phyloP scores from a whole-genome alignment of 2,113 vertebrate species.

The Entelurus aequoreus region DNA sequence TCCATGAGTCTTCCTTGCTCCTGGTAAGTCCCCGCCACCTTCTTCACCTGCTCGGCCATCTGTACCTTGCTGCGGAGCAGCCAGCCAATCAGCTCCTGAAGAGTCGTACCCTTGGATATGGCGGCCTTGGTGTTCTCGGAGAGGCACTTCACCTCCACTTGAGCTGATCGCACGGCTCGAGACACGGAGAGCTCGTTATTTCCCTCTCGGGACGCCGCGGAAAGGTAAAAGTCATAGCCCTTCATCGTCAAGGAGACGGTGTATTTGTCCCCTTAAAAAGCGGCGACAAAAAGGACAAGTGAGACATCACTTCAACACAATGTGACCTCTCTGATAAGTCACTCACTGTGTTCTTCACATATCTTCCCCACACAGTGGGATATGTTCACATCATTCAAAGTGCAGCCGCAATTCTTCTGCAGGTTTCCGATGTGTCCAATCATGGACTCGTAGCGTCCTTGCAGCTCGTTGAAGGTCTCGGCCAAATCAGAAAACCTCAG shows the following conservation, averaged over 20 bases:
- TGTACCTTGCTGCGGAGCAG: constrained; percentile 53
- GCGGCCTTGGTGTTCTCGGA: constrained; percentile 55
- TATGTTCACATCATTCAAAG: constrained; percentile 36
- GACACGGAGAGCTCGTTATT: constrained; percentile 32
- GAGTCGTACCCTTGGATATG: constrained; percentile 39
- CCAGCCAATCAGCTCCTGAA: constrained; percentile 53
- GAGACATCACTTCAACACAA: neutral
- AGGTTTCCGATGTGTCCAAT: constrained; percentile 39
- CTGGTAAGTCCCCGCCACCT: constrained; percentile 41
- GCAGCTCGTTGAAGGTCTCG: constrained; percentile 67
- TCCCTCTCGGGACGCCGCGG: constrained; percentile 20
- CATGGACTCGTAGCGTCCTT: constrained; percentile 58
- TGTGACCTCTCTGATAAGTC: neutral
- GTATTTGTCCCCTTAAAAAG: constrained; percentile 37
- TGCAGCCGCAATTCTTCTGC: constrained; percentile 36
- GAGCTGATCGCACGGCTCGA: constrained; percentile 44
- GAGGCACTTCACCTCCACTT: constrained; percentile 52
- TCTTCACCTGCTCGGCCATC: constrained; percentile 42
- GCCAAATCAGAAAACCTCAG: constrained; percentile 52
- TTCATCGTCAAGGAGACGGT: constrained; percentile 59
- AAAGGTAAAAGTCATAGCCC: constrained; percentile 69
- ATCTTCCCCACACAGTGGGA: constrained; percentile 50
- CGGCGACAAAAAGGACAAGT: constrained; percentile 4
- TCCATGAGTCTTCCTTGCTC: constrained; percentile 49
- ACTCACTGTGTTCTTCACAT: constrained; percentile 55